Conservation (phyloP, 2,797 vertebrate genomes). For the Nothura maculosa region DNA sequence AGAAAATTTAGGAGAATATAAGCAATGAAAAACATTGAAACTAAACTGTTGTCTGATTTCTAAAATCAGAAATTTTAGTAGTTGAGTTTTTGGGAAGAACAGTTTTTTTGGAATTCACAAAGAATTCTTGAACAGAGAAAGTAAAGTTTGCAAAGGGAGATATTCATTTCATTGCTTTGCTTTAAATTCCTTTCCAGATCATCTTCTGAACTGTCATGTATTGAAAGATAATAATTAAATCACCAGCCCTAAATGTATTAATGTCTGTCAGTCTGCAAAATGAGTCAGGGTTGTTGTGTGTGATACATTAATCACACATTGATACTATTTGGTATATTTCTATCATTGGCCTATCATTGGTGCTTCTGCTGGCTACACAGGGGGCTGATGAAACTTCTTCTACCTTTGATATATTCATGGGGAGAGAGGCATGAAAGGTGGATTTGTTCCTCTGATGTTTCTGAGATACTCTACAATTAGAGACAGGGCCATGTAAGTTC, state of each 20-base stretch:
- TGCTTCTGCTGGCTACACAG: neutral
- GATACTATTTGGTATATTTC: neutral
- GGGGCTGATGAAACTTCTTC: neutral
- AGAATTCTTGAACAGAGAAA: neutral
- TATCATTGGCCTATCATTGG: neutral
- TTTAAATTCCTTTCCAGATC: neutral
- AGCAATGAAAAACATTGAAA: neutral
- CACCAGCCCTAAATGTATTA: neutral
- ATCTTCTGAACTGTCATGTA: neutral
- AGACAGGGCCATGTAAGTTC: neutral
- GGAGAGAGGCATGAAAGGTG: neutral
- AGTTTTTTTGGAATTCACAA: accelerated
- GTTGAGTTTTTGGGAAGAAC: neutral
- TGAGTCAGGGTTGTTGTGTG: neutral
- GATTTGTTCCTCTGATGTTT: neutral
- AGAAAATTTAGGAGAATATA: neutral
- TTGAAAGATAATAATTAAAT: neutral
- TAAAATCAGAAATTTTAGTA: accelerated
- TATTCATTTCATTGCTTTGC: neutral
- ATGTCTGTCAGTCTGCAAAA: neutral
- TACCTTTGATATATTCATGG: neutral
- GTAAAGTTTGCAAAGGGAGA: neutral
- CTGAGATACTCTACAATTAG: neutral
- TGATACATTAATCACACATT: neutral
- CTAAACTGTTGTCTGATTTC: neutral